These are phyloP conservation scores for Lamprotornis superbus DNA, from an alignment of 2,113 vertebrate species.

Conservation along the genomic window DNA sequence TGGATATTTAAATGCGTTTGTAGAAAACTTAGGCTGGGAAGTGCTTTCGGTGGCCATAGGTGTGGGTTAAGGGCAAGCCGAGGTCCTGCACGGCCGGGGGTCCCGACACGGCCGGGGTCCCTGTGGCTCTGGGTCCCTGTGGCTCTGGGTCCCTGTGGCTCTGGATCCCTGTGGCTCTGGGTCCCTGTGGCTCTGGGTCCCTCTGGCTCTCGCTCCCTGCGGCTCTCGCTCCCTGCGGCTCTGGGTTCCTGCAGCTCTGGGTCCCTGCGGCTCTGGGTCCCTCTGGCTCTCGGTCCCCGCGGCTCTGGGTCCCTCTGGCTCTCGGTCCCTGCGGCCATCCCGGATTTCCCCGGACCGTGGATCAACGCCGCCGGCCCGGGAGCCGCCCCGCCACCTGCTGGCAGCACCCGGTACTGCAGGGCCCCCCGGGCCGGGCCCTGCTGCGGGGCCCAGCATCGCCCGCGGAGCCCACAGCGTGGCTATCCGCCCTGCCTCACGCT, in stretches of 20 bases:
- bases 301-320: no score
- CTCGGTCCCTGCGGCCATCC: background rate
- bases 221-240: no score
- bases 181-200: no score
- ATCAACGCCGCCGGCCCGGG: background rate
- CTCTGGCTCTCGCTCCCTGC: no score
- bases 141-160: no score
- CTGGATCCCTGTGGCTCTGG: no score
- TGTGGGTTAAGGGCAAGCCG: background rate
- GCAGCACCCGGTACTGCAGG: background rate
- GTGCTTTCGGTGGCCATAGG: background rate
- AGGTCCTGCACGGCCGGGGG: accelerated
- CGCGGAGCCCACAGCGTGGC: accelerated
- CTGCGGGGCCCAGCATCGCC: accelerated
- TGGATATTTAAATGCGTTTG: background rate
- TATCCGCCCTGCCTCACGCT: no score
- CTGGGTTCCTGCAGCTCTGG: no score
- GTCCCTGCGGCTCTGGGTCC: no score
- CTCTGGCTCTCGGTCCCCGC: no score
- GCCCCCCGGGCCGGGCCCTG: background rate
- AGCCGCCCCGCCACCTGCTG: background rate
- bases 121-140: no score
- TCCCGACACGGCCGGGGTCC: background rate
- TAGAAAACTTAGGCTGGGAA: background rate
- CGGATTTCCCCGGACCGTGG: accelerated